A percentile compares a stretch with the other conserved stretches of the same genome.
Evolutionary conservation across 2,888 invertebrate species (phyloP).

Genomic region (Plagodis dolabraria): DNA sequence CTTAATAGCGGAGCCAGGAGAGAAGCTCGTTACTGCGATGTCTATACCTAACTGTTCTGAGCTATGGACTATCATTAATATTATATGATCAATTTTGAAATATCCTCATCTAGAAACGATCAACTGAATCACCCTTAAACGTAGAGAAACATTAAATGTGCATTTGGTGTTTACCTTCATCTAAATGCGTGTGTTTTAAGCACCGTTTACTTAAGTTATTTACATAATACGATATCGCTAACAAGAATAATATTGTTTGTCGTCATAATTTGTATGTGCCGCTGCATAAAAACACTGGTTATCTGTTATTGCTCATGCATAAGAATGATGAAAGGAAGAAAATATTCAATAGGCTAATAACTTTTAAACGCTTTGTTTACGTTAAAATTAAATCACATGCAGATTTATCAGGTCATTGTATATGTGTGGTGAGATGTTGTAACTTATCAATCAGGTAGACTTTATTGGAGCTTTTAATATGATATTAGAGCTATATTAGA

Average conservation of each 20-base stretch:
- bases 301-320: too few species aligned
- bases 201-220: conserved; percentile 51
- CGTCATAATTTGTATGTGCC: conserved; percentile 6
- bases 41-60: conserved; percentile 4
- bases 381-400: too few species aligned
- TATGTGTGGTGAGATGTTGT: too few species aligned
- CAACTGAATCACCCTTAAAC: conserved; percentile 22
- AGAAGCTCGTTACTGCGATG: conserved; percentile 13
- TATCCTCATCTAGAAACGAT: conserved; percentile 16
- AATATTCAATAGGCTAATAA: too few species aligned
- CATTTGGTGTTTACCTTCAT: conserved; percentile 43
- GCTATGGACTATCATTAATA: conserved; percentile 6
- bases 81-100: conserved; percentile 18
- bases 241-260: conserved; percentile 44
- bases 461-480: conserved; percentile 29
- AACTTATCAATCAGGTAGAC: too few species aligned
- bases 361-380: too few species aligned
- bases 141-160: conserved; percentile 33
- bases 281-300: background rate
- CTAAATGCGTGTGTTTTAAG: conserved; percentile 50
- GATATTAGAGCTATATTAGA: conserved; percentile 23
- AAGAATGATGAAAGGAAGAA: too few species aligned
- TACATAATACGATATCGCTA: conserved; percentile 55
- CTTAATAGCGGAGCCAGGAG: conserved; percentile 13
- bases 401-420: too few species aligned